Base-by-base conservation (phyloP, 2,113 vertebrate species). In the Corythornis madagascariensis region DNA sequence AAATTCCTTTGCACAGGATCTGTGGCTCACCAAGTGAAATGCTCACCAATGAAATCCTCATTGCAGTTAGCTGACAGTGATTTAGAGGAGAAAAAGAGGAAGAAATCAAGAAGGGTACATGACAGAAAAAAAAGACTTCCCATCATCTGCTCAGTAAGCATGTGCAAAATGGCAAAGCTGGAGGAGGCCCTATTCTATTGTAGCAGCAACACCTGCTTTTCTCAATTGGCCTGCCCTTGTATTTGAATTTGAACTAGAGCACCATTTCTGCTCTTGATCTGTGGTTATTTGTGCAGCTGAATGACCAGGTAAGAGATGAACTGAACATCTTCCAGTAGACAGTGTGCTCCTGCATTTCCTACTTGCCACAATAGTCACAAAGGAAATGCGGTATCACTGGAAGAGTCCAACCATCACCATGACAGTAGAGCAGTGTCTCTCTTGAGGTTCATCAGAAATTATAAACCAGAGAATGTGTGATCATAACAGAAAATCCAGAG, bases 91-190 rank as follows among this genome's bases (percentile, higher is more conserved):
- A 69, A 45, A 31, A 82, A 50, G 21, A 69, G 48, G n/a, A 82
- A 50, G 19, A 79, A 89, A 79, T 11, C 24, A 24, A 63, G 63
- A 60, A 57, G 35, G 2, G 1, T 2, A 8, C 13, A 13, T n/a
- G 57, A 31, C 14, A 82, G 84, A 75, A 84, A 81, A 81, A 38
- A 87, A 42, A 2, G 0, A 26, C 66, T 82, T 59, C 65, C 20
- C 43, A 2, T 15, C 0, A 0, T 72, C 29, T 82, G 22, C 53
- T 72, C 25, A 56, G 38, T 20, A 61, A 72, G 25, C 16, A 2
- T 26, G 26, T 19, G 70, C 55, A 24, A 29, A 61, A 43, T 8
- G 53, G 35, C 24, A 61, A 65, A 50, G 55, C 31, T 45, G 40
- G 79, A 75, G 2, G 29, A 86, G 26, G 12, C 22, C 48, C 40